These are phyloP conservation scores for Dunckerocampus dactyliophorus DNA, from an alignment of 2,113 vertebrate genomes.

Conservation along the genomic window DNA sequence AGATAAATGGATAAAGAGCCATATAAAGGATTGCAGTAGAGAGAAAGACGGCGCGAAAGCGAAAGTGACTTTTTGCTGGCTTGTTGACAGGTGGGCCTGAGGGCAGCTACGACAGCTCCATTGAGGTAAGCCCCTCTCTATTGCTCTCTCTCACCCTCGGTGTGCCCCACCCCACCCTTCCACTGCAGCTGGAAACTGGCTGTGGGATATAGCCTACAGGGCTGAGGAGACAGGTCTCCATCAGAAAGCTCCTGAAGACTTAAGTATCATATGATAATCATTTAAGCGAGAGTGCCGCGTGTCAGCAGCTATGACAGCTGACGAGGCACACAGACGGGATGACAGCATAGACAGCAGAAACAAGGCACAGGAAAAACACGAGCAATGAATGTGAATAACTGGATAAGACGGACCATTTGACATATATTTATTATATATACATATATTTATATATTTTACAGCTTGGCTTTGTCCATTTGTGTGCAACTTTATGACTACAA, in stretches of 20 bases:
- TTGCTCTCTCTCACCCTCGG: constrained; percentile 11
- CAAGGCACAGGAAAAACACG: constrained; percentile 19
- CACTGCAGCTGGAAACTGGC: constrained; percentile 55
- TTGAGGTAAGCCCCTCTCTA: constrained; percentile 54
- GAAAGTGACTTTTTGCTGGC: constrained; percentile 55
- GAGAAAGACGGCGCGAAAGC: constrained; percentile 37
- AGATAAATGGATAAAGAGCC: constrained; percentile 47
- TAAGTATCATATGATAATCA: constrained; percentile 65
- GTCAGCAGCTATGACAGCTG: constrained; percentile 57
- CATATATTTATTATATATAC: too few species aligned
- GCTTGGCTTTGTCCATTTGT: not conserved
- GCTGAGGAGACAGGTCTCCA: constrained; percentile 56
- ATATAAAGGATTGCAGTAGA: constrained; percentile 40
- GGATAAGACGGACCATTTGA: constrained; percentile 19
- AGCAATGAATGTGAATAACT: constrained; percentile 52
- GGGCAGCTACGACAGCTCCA: constrained; percentile 67
- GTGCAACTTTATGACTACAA: not conserved
- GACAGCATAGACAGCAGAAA: constrained; percentile 46
- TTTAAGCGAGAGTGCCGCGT: constrained; percentile 50
- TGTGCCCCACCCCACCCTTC: constrained; percentile 13
- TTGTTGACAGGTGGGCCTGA: constrained; percentile 67
- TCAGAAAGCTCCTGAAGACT: constrained; percentile 50
- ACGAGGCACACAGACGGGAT: constrained; percentile 40
- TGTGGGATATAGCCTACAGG: constrained; percentile 71
- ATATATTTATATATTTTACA: too few species aligned